phyloP scores from a whole-genome alignment of 2,888 invertebrate species.

The Napeogenes inachia region DNA sequence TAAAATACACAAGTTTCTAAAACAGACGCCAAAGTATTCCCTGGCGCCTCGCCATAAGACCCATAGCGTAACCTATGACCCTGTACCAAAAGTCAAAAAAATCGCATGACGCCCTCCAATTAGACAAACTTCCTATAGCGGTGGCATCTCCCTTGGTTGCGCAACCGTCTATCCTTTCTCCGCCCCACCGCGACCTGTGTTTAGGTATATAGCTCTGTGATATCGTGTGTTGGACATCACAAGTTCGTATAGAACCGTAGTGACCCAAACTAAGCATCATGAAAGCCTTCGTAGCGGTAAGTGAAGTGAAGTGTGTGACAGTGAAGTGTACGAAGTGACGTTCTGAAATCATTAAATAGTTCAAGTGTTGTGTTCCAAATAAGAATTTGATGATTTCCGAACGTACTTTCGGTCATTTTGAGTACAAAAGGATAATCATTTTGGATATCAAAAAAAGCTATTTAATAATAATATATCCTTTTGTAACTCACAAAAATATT shows the following conservation, averaged over 20 bases:
- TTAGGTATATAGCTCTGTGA: constrained; percentile 64
- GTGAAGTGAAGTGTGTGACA: constrained; percentile 55
- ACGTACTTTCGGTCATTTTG: constrained; percentile 23
- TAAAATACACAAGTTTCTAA: not conserved
- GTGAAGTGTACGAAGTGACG: constrained; percentile 53
- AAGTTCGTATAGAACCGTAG: constrained; percentile 68
- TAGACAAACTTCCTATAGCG: constrained; percentile 64
- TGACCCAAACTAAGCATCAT: constrained; percentile 72
- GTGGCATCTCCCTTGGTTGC: constrained; percentile 71
- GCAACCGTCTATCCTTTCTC: constrained; percentile 74
- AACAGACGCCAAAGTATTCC: too few species aligned
- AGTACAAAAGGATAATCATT: not conserved
- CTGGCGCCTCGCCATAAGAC: too few species aligned
- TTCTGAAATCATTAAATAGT: constrained; percentile 56
- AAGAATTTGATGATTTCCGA: constrained; percentile 34
- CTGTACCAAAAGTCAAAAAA: constrained; percentile 37
- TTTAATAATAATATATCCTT: not conserved
- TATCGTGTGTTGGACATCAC: constrained; percentile 57
- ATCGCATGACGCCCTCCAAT: constrained; percentile 65
- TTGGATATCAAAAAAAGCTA: not conserved
- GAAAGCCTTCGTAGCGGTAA: constrained; percentile 77
- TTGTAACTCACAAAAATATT: not conserved
- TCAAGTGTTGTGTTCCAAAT: constrained; percentile 31
- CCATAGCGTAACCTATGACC: constrained; percentile 33
- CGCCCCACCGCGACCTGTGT: constrained; percentile 64